phyloP scores from a whole-genome alignment of 2,888 invertebrate species.

The Steinernema carpocapsae region DNA sequence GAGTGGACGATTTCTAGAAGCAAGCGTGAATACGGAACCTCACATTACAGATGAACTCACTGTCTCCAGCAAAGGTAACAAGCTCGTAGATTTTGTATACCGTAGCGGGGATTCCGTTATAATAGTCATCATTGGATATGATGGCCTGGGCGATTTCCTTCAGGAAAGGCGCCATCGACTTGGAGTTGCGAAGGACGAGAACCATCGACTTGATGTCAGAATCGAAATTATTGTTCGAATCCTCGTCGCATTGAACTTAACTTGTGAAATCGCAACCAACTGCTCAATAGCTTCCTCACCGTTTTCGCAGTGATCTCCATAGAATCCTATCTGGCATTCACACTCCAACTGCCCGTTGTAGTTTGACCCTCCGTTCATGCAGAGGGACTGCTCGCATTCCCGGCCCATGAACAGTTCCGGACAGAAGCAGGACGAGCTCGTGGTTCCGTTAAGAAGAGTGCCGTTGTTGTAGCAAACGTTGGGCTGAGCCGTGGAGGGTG shows the following conservation, averaged over 20 bases:
- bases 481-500: slow-evolving; percentile 38
- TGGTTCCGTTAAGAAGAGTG: slow-evolving; percentile 38
- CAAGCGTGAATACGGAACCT: background rate
- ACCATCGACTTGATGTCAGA: slow-evolving; percentile 54
- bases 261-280: background rate
- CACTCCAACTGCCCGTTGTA: slow-evolving; percentile 39
- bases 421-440: slow-evolving; percentile 54
- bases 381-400: slow-evolving; percentile 52
- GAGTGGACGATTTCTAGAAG: background rate
- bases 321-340: slow-evolving; percentile 49
- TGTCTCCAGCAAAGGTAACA: slow-evolving; percentile 49
- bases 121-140: background rate
- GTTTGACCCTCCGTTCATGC: slow-evolving; percentile 57
- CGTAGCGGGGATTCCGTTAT: background rate
- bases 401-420: slow-evolving; percentile 52
- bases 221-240: slow-evolving; percentile 38
- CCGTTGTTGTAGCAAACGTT: slow-evolving; percentile 40
- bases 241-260: background rate
- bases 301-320: slow-evolving; percentile 55
- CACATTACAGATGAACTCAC: background rate
- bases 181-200: slow-evolving; percentile 48
- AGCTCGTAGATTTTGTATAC: slow-evolving; percentile 49
- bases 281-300: slow-evolving; percentile 45
- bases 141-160: background rate
- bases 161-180: slow-evolving; percentile 48